Evolutionary conservation across 2,888 invertebrate species (phyloP), one percentile per base, ranked within the genome.

Genomic region (Tetragonisca angustula): DNA sequence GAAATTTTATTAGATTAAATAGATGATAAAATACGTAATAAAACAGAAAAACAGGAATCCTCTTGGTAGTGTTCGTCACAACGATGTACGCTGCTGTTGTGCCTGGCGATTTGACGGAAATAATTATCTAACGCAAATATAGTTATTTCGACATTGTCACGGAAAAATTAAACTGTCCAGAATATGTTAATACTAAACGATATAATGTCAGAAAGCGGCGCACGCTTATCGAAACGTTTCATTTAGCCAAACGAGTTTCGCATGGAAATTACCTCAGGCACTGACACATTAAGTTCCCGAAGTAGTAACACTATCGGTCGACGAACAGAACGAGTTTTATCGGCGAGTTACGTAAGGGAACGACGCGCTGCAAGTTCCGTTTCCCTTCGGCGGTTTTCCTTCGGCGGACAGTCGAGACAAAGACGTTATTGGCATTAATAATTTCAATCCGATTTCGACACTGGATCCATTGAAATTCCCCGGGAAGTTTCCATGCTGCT

Each of bases 401-500:
- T 64, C 54, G 17, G 54, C 56, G 43, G 27, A 32, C 70, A 59
- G 36, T 49, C 54, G 11, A 68, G 78, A 75, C 84, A 75, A 84
- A 78, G 56, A 50, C 84, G 71, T 72, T 75, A 74, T 76, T 68
- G 79, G 32, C 72, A 68, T 88, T 78, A 77, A 86, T 79, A 79
- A 86, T 84, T 83, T 87, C 67, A 64, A 69, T 68, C 62, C 73
- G 50, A 86, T 70, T 50, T 70, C 36, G 6, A 19, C 6, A 74
- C 61, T 61, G 61, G 52, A 67, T 69, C 54, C 70, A 64, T 78
- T 71, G 85, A 83, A 89, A 82, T 80, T 84, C 70, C 70, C 9
- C 27, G 36, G 50, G n/a, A 87, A 88, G 85, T 89, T 89, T 81
- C 59, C 68, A 17, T 59, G 49, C 54, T 56, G 61, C 73, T 76